phyloP scores from a whole-genome alignment of 2,888 invertebrate species.

The Meta bourneti region DNA sequence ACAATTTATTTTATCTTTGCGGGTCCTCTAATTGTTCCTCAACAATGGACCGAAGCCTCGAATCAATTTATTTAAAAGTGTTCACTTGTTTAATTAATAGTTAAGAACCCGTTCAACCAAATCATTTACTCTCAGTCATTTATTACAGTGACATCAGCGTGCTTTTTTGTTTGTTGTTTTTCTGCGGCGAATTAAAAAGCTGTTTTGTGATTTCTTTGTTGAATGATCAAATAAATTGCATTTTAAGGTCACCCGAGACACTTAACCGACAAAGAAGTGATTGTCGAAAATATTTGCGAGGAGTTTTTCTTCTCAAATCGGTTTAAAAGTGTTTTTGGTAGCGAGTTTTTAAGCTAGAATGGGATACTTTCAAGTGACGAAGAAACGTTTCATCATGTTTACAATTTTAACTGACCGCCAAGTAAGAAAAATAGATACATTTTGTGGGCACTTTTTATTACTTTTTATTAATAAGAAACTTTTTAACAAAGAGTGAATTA shows the following conservation, averaged over 20 bases:
- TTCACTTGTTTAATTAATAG: conserved; percentile 51
- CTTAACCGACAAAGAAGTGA: no score
- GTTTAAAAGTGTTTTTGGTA: no score
- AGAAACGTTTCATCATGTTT: no score
- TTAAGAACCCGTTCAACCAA: conserved; percentile 18
- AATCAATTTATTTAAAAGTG: conserved; percentile 38
- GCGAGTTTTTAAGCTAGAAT: no score
- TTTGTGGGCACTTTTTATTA: no score
- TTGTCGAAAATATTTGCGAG: no score
- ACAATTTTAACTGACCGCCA: no score
- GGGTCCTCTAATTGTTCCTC: conserved; percentile 11
- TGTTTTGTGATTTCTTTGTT: conserved; percentile 1
- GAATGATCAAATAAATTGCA: conserved; percentile 20
- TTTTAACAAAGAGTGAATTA: no score
- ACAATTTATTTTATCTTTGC: conserved; percentile 10
- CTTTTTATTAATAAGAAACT: no score
- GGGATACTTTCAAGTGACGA: no score
- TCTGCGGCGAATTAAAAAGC: background rate
- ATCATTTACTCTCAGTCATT: conserved; percentile 40
- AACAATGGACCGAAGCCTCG: conserved; percentile 8
- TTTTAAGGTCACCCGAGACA: conserved; percentile 5
- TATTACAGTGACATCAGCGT: conserved; percentile 29
- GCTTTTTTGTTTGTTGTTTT: background rate
- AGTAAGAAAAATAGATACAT: no score
- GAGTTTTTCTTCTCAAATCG: no score